Conservation (phyloP, 1,140 invertebrate genomes). For the Triops cancriformis region DNA sequence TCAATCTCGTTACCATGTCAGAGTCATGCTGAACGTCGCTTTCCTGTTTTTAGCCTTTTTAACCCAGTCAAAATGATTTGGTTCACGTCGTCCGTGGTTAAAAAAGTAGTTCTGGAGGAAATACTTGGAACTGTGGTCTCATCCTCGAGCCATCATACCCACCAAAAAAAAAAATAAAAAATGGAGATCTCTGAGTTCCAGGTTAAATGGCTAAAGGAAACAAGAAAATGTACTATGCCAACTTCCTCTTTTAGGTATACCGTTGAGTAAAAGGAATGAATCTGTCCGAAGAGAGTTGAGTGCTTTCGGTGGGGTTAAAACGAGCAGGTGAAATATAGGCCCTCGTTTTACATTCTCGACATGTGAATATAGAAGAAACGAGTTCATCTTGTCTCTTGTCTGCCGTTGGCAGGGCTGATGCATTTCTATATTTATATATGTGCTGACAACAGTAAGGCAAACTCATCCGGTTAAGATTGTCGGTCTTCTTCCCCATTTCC, state of each 20-base stretch:
- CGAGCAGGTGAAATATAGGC: not conserved
- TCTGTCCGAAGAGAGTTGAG: not conserved
- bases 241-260: not conserved
- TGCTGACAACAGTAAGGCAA: not conserved
- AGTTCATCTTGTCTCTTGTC: conserved; percentile 10
- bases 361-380: not conserved
- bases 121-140: not conserved
- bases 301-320: not conserved
- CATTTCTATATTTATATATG: not conserved
- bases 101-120: not conserved
- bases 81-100: not conserved
- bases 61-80: not conserved
- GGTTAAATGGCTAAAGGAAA: not conserved
- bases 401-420: not conserved
- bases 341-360: not conserved
- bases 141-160: not conserved
- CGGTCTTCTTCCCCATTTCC: not conserved
- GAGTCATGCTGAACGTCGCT: not conserved
- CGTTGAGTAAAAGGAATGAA: not conserved
- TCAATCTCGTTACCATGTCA: not conserved
- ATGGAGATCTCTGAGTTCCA: not conserved
- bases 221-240: not conserved
- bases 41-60: not conserved
- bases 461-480: not conserved
- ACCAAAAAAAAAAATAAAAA: not conserved